Conservation (phyloP, 2,888 invertebrate genomes). For the Eristalis pertinax region DNA sequence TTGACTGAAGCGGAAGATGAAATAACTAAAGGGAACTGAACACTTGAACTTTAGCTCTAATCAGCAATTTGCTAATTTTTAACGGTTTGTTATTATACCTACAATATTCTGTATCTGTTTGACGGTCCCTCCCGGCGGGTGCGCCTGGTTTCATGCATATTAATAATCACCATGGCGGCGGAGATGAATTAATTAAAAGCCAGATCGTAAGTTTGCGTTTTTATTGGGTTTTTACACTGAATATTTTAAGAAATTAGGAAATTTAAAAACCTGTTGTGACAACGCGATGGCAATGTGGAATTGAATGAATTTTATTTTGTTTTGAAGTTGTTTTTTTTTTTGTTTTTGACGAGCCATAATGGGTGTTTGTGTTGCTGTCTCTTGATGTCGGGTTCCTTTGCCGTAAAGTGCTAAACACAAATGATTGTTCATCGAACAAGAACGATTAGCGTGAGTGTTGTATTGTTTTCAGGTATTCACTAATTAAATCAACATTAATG, state of each 20-base stretch:
- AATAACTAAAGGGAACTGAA: not conserved
- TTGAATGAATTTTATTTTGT: slow-evolving; percentile 37
- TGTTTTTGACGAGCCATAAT: slow-evolving; percentile 4
- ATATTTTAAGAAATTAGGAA: slow-evolving; percentile 61
- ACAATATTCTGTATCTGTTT: slow-evolving; percentile 24
- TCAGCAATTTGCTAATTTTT: slow-evolving; percentile 60
- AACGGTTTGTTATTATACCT: slow-evolving; percentile 58
- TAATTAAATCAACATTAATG: no score
- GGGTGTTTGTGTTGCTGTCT: not conserved
- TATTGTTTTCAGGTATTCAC: not conserved
- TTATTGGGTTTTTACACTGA: slow-evolving; percentile 66
- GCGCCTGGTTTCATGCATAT: slow-evolving; percentile 6
- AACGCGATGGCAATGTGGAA: slow-evolving; percentile 7
- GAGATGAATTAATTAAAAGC: slow-evolving; percentile 64
- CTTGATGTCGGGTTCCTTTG: not conserved
- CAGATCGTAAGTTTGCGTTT: slow-evolving; percentile 59
- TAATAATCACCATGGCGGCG: slow-evolving; percentile 33
- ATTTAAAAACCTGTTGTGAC: not conserved
- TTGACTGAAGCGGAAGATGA: not conserved
- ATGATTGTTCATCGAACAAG: slow-evolving; percentile 28
- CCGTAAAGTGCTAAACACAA: slow-evolving; percentile 23
- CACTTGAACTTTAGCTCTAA: slow-evolving; percentile 50
- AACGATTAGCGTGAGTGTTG: not conserved
- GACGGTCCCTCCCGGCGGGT: not conserved
- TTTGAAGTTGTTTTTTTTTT: slow-evolving; percentile 7